Percentiles rank a stretch among this genome's conserved stretches.
Conservation (phyloP, 2,113 vertebrate genomes). For the Crotalus tigris region DNA sequence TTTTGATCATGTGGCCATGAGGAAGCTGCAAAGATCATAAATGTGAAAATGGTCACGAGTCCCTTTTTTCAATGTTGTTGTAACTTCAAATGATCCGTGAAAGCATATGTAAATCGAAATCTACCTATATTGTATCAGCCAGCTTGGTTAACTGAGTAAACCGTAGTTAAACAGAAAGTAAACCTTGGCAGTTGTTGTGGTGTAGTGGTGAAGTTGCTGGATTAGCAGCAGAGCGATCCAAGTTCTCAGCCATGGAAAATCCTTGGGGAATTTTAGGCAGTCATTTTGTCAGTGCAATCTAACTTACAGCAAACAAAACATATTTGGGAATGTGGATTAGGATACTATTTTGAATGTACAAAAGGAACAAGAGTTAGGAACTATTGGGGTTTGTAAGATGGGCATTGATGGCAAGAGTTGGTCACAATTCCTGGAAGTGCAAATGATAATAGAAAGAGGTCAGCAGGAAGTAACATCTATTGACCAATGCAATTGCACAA, state of each 20-base stretch:
- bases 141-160: not conserved
- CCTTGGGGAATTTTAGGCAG: not conserved
- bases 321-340: not conserved
- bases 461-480: not conserved
- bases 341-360: not conserved
- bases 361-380: not conserved
- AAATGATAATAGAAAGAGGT: not conserved
- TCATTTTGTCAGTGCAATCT: not conserved
- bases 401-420: not conserved
- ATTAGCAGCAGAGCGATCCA: not conserved
- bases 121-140: not conserved
- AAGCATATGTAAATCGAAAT: not conserved
- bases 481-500: not conserved
- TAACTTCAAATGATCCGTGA: too few relatives aligned
- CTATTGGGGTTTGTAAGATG: not conserved
- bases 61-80: too few relatives aligned
- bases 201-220: not conserved
- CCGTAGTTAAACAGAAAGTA: not conserved
- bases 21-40: too few relatives aligned
- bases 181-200: not conserved
- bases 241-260: not conserved
- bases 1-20: too few relatives aligned
- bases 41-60: too few relatives aligned
- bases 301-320: not conserved
- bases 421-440: not conserved